Conservation (phyloP, 2,888 invertebrate genomes). For the Heliconius charithonia region DNA sequence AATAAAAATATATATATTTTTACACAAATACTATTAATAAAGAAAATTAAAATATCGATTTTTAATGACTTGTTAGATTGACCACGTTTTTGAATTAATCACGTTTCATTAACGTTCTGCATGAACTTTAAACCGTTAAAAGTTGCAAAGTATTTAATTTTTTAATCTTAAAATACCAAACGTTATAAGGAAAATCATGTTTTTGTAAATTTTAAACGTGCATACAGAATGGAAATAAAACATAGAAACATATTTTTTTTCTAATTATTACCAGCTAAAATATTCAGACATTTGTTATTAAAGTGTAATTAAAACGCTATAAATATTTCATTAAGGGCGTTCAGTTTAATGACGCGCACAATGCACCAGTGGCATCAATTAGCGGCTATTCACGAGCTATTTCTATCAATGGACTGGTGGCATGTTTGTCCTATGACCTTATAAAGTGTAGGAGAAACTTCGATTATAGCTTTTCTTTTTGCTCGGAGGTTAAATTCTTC, state of each 20-base stretch:
- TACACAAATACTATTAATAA: neutral
- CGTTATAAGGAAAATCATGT: neutral
- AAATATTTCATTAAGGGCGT: constrained; percentile 67
- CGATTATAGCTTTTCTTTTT: constrained; percentile 43
- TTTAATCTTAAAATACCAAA: neutral
- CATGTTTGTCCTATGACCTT: constrained; percentile 56
- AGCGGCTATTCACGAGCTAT: constrained; percentile 61
- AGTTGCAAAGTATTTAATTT: neutral
- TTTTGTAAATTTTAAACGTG: neutral
- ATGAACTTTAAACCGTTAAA: neutral
- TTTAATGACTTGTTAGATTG: too few relatives aligned
- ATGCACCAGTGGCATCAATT: constrained; percentile 67
- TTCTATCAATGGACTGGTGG: constrained; percentile 58
- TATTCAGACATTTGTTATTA: constrained; percentile 39
- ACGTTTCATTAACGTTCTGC: neutral
- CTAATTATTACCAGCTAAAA: constrained; percentile 44
- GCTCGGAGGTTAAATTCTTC: constrained; percentile 32
- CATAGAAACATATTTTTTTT: constrained; percentile 19
- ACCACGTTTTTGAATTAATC: neutral
- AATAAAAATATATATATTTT: neutral
- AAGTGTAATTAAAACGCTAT: constrained; percentile 60
- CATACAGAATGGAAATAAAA: neutral
- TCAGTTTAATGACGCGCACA: constrained; percentile 61
- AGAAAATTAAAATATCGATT: neutral
- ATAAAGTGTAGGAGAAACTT: constrained; percentile 46